A percentile compares a stretch with the other conserved stretches of the same genome.
These are phyloP conservation scores for Pegea sp. DNA, from an alignment of 23 tunicate species.

Conservation along the genomic window DNA sequence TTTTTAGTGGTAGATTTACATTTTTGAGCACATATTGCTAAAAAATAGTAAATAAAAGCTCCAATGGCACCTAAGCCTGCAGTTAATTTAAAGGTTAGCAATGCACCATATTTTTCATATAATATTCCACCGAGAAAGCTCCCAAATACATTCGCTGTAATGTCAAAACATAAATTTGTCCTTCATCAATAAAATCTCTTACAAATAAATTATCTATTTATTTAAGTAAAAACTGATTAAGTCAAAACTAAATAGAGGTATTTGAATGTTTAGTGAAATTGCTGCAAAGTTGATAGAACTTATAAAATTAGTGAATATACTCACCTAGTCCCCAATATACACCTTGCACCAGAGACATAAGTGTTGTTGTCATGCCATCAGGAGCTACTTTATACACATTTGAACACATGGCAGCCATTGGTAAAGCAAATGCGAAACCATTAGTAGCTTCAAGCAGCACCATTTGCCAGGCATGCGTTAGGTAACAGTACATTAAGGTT, in stretches of 20 bases:
- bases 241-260: not conserved
- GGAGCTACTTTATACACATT: constrained; percentile 44
- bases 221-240: not conserved
- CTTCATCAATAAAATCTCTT: not conserved
- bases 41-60: constrained; percentile 3
- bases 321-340: constrained; percentile 80
- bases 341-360: constrained; percentile 64
- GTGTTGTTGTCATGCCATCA: constrained; percentile 46
- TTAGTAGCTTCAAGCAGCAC: constrained; percentile 41
- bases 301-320: not conserved
- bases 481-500: constrained; percentile 32
- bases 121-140: constrained; percentile 48
- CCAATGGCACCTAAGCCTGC: constrained; percentile 16
- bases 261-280: not conserved
- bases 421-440: constrained; percentile 67
- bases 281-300: not conserved
- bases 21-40: no score
- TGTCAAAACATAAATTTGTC: not conserved
- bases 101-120: constrained; percentile 25
- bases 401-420: constrained; percentile 82
- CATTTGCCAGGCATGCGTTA: constrained; percentile 60
- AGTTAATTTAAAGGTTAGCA: constrained; percentile 16
- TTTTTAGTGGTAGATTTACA: no score
- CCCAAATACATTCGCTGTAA: constrained; percentile 57
- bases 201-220: not conserved